Evolutionary conservation across 1,140 invertebrate species (phyloP).

Genomic region (Diploscapter pachys): DNA sequence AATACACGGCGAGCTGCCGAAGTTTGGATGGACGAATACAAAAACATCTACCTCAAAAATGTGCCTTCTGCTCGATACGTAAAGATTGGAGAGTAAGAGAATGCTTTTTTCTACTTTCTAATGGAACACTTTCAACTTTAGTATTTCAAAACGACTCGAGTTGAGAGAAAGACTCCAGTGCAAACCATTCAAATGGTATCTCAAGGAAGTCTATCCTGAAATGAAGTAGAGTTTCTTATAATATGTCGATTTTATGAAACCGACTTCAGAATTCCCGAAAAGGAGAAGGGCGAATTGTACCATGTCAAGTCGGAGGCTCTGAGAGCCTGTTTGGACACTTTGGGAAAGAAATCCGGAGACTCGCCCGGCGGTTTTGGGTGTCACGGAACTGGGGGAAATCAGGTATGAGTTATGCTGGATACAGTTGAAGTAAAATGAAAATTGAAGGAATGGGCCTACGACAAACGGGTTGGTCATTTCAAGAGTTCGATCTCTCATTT

Average conservation of each 20-base stretch:
- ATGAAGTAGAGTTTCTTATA: constrained; percentile 38
- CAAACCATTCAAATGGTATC: constrained; percentile 94
- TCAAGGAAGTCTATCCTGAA: constrained; percentile 94
- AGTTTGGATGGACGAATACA: constrained; percentile 96
- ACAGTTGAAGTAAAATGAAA: neutral
- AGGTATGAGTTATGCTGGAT: constrained; percentile 64
- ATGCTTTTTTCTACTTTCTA: constrained; percentile 6
- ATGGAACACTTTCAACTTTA: constrained; percentile 24
- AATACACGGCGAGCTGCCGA: constrained; percentile 92
- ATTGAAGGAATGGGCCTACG: constrained; percentile 29
- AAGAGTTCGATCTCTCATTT: constrained; percentile 15
- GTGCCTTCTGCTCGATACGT: constrained; percentile 65
- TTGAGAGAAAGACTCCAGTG: constrained; percentile 80
- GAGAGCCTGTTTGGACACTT: constrained; percentile 77
- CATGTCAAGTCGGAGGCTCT: constrained; percentile 70
- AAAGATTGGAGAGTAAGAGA: constrained; percentile 63
- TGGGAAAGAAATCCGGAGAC: constrained; percentile 79
- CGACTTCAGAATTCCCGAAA: constrained; percentile 59
- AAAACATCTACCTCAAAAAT: constrained; percentile 74
- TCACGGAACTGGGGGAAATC: constrained; percentile 90
- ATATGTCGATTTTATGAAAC: neutral
- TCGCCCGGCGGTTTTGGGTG: constrained; percentile 86
- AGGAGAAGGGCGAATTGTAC: constrained; percentile 16
- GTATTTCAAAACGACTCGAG: constrained; percentile 60
- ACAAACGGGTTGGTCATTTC: constrained; percentile 13